Evolutionary conservation across 2,797 vertebrate species (phyloP), one percentile per base, ranked within the genome.

Genomic region (Petrocephalus sullivani): DNA sequence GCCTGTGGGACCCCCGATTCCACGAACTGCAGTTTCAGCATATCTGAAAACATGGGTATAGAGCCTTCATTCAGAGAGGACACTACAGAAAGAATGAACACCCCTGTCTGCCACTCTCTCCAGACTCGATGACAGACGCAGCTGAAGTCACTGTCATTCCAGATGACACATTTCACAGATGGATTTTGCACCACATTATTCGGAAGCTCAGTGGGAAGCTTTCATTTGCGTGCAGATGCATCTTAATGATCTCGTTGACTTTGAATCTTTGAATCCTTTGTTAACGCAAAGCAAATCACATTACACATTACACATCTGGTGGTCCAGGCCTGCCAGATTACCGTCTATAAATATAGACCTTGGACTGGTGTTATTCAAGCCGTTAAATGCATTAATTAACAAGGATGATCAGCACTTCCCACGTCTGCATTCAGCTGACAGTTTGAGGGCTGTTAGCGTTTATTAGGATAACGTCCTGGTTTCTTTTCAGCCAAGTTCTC

Each of bases 11-110:
- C 94, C 0, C 95, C 95, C 0, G 95, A 95, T 85, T 98, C 96
- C 88, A 96, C 96, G 93, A 98, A 93, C 95, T 98, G 97, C 88
- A 96, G 92, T 93, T 98, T 98, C 87, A 98, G 94, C 21, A 92
- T 89, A 81, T 98, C 97, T 98, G 92, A 23, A 56, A 75, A 37
- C 21, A 58, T 12, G 28, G 60, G 78, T 12, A 86, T 1, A 12
- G n/a, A 46, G 14, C 37, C 64, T 33, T 86, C 46, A 64, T n/a
- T 41, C 7, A 33, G 51, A 3, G 33, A 19, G 56, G 14, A n/a
- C 23, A 12, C 7, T 19, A 1, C 28, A 86, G 1, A 56, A 57
- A 88, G 71, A 54, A 49, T 14, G 53, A 83, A 57, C 14, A n/a
- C 49, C 23, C 33, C 41, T 64, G 6, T 53, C 33, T 41, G 28